A percentile compares a stretch with the other conserved stretches of the same genome.
Evolutionary conservation across 2,797 vertebrate genomes (phyloP).

Genomic region (Premnoplex brunnescens): DNA sequence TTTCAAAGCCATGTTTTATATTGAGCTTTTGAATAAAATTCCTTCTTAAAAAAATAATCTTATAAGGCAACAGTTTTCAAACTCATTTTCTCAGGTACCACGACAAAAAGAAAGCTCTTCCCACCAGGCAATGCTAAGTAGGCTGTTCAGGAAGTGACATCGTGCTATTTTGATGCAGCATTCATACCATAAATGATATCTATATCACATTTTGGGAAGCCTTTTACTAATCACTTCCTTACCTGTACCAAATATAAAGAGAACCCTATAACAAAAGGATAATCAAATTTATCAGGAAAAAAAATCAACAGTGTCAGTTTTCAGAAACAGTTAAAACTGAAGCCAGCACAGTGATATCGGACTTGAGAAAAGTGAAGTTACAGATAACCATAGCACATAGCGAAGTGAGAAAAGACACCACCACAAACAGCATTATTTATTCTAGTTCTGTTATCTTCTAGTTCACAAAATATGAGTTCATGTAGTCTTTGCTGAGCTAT

Average conservation of each 20-base stretch:
- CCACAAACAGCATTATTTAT: not conserved
- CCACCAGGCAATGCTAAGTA: not conserved
- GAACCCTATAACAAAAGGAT: not conserved
- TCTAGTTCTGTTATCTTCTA: not conserved
- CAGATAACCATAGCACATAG: not conserved
- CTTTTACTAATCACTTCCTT: not conserved
- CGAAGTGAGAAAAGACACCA: not conserved
- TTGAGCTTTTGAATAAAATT: not conserved
- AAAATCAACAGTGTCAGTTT: not conserved
- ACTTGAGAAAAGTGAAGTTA: not conserved
- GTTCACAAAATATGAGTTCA: not conserved
- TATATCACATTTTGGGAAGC: fast-evolving
- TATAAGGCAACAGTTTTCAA: not conserved
- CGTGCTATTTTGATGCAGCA: not conserved
- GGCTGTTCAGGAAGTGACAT: not conserved
- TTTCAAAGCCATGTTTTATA: not conserved
- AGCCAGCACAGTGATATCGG: not conserved
- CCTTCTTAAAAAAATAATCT: not conserved
- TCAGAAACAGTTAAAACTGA: not conserved
- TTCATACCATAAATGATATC: not conserved
- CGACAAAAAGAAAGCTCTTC: not conserved
- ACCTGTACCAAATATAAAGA: not conserved
- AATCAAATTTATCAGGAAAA: not conserved
- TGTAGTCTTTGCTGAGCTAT: not conserved
- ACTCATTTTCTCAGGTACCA: not conserved